Evolutionary conservation across 2,888 invertebrate species (phyloP).

Genomic region (Brachylomia viminalis): DNA sequence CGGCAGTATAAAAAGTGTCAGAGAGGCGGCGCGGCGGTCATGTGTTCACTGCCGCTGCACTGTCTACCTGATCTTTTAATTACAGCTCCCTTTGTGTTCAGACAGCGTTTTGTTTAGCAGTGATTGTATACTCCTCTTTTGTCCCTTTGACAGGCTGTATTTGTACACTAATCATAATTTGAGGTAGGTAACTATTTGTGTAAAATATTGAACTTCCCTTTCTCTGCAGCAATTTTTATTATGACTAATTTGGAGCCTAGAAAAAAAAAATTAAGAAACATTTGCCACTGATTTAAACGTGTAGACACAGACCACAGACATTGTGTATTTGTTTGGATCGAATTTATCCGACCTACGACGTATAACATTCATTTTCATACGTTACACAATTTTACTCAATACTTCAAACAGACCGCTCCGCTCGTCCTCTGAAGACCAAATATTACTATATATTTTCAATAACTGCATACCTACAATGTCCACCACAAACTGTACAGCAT

Average conservation of each 20-base stretch:
- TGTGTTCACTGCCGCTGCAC: constrained; percentile 58
- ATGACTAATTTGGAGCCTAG: not conserved
- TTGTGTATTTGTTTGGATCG: not conserved
- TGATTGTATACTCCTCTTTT: constrained; percentile 66
- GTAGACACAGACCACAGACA: no score
- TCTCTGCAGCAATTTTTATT: not conserved
- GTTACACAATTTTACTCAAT: not conserved
- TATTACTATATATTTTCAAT: not conserved
- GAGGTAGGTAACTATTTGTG: constrained; percentile 22
- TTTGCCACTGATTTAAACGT: not conserved
- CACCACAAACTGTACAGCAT: constrained; percentile 28
- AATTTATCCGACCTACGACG: not conserved
- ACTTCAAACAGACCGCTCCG: no score
- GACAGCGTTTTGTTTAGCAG: constrained; percentile 70
- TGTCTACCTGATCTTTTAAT: constrained; percentile 84
- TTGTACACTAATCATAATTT: constrained; percentile 57
- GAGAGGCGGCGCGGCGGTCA: constrained; percentile 72
- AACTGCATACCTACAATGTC: not conserved
- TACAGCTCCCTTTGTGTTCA: constrained; percentile 75
- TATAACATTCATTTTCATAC: not conserved
- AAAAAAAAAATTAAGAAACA: not conserved
- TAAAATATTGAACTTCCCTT: not conserved
- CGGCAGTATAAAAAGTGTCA: constrained; percentile 58
- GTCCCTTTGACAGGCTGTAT: constrained; percentile 57
- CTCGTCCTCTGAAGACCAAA: no score